Conservation (phyloP, 2,888 invertebrate genomes). For the Eupithecia dodoneata region DNA sequence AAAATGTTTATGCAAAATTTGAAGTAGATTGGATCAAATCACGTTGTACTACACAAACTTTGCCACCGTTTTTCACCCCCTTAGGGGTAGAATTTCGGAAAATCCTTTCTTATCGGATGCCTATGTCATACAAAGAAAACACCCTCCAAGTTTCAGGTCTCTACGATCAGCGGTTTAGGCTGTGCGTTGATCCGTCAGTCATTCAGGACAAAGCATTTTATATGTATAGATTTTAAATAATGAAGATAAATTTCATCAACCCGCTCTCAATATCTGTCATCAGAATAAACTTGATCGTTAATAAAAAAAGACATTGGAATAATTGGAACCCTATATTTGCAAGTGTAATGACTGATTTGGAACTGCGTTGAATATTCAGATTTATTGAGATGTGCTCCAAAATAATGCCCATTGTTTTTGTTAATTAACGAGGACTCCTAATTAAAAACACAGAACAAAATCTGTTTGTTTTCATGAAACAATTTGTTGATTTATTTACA, state of each 20-base stretch:
- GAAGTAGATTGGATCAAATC: too few relatives aligned
- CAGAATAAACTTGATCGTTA: background rate
- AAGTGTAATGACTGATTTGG: slow-evolving; percentile 20
- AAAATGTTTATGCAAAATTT: too few relatives aligned
- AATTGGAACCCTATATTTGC: slow-evolving; percentile 19
- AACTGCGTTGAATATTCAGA: slow-evolving; percentile 23
- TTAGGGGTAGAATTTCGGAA: too few relatives aligned
- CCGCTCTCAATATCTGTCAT: background rate
- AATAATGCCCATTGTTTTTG: background rate
- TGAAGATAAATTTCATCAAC: background rate
- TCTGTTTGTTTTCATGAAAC: background rate
- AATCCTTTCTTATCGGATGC: too few relatives aligned
- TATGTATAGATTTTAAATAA: background rate
- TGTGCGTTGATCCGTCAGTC: too few relatives aligned
- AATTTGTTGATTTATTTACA: background rate
- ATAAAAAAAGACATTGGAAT: background rate
- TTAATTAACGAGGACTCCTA: background rate
- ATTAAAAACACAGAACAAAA: background rate
- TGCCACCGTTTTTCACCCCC: too few relatives aligned
- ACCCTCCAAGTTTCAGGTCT: too few relatives aligned
- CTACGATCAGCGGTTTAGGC: too few relatives aligned
- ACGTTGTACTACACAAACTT: too few relatives aligned
- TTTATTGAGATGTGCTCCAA: background rate
- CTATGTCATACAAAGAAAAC: too few relatives aligned
- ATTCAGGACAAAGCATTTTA: too few relatives aligned